Base-by-base conservation (phyloP, 1,140 invertebrate species). In the Venustaconcha ellipsiformis region DNA sequence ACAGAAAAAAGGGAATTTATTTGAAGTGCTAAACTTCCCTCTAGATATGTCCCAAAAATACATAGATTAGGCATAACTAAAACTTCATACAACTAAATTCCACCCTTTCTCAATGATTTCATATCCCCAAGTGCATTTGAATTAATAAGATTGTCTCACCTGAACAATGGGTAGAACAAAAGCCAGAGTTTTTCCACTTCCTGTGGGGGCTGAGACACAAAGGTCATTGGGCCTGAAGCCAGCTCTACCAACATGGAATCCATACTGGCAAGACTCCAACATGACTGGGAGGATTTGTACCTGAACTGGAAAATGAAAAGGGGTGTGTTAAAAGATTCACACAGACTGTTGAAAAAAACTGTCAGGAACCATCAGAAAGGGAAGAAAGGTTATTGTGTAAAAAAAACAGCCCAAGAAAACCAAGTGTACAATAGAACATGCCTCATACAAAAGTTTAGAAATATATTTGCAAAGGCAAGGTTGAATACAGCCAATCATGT, bases 121-220 rank as follows among this genome's bases (percentile, higher is more conserved):
- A 8, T 11, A 48, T 48, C 37, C 37, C 37, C 37, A 48, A 48
- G 11, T 8, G 11, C 6, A 11, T 48, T 48, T 48, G 37, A 48
- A 48, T 48, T 8, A 48, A 48, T 6, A 48, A 48, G 0, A 6
- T 48, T 20, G 57, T 14, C 37, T 78, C 82, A 89, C 86, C 90
- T 99, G 95, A 66, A 99, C 91, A 67, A 99, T 94, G 17, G 98
- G 98, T 72, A 99, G 90, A 75, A 96, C 95, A 93, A 96, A 99
- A 11, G 96, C 94, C 67, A 99, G 90, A 1, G 98, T 99, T 92
- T 99, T 99, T 14, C 98, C 98, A 92, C 96, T 98, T 15, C 98
- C 98, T 18, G 98, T 99, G 26, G 97, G 97, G 62, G 97, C 96
- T 30, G 96, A 98, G 58, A 99, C 95, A 91, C 97, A 99, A n/a